phyloP scores from a whole-genome alignment of 2,113 vertebrate species.

The Oreochromis aureus region DNA sequence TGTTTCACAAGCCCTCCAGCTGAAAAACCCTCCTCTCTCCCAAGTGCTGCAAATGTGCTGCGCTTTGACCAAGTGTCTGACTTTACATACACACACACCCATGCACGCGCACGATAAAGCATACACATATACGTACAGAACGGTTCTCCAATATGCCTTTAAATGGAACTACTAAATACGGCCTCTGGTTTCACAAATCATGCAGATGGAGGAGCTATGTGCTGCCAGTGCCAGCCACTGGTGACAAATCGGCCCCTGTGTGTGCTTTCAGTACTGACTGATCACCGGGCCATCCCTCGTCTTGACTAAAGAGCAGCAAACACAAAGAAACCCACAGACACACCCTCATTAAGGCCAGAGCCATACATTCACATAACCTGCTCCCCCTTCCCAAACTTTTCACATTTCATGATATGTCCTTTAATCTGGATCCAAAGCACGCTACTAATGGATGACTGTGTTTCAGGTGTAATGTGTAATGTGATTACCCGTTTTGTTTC shows the following conservation, averaged over 20 bases:
- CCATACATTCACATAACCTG: constrained; percentile 50
- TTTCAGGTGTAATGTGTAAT: constrained; percentile 44
- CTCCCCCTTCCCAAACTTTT: constrained; percentile 40
- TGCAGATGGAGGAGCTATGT: constrained; percentile 57
- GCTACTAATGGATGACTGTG: constrained; percentile 39
- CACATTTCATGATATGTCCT: constrained; percentile 26
- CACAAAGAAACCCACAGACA: constrained; percentile 66
- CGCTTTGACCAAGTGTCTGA: constrained; percentile 46
- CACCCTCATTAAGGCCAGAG: constrained; percentile 68
- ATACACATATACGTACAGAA: constrained; percentile 1
- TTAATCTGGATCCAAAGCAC: constrained; percentile 51
- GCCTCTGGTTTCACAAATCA: constrained; percentile 68
- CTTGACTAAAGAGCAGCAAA: constrained; percentile 71
- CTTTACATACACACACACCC: constrained; percentile 12
- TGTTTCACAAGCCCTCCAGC: constrained; percentile 64
- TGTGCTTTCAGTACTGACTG: constrained; percentile 68
- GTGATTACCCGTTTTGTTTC: constrained; percentile 34
- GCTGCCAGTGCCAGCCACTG: constrained; percentile 61
- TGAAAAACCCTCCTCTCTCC: constrained; percentile 43
- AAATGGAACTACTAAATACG: constrained; percentile 73
- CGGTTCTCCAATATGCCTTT: constrained; percentile 62
- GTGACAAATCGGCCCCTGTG: constrained; percentile 66
- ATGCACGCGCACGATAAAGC: not conserved
- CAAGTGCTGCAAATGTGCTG: constrained; percentile 57
- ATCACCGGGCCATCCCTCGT: constrained; percentile 63